Percentiles rank a stretch among this genome's conserved stretches.
Evolutionary conservation across 2,888 invertebrate genomes (phyloP).

Genomic region (Luperina nickerlii): DNA sequence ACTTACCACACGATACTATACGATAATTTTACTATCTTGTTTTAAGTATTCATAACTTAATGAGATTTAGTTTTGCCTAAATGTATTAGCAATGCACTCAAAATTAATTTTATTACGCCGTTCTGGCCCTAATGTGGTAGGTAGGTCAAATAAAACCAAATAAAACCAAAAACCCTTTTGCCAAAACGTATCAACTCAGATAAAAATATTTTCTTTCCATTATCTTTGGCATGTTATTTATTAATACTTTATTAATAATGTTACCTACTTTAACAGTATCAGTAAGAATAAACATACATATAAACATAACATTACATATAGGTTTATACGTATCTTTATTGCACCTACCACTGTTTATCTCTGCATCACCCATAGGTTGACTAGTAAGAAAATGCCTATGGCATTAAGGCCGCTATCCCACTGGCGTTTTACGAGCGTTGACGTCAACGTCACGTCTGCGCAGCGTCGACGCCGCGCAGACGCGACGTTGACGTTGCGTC

Average conservation of each 20-base stretch:
- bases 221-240: neutral
- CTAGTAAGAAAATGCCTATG: no score
- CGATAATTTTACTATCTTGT: neutral
- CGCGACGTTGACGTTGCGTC: no score
- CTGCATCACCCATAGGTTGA: no score
- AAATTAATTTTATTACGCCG: neutral
- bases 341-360: no score
- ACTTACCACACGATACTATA: no score
- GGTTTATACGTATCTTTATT: no score
- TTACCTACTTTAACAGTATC: neutral
- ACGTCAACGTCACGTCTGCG: no score
- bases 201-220: neutral
- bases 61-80: neutral
- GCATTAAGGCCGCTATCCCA: no score
- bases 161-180: neutral
- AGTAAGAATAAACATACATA: neutral
- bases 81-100: neutral
- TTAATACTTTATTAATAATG: neutral
- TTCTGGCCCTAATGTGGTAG: neutral
- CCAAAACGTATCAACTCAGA: neutral
- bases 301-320: no score
- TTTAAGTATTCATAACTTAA: neutral
- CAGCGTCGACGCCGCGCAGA: no score
- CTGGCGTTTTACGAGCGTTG: no score
- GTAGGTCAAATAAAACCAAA: no score